Conservation (phyloP, 1,140 invertebrate species). For the Drosophila elegans region DNA sequence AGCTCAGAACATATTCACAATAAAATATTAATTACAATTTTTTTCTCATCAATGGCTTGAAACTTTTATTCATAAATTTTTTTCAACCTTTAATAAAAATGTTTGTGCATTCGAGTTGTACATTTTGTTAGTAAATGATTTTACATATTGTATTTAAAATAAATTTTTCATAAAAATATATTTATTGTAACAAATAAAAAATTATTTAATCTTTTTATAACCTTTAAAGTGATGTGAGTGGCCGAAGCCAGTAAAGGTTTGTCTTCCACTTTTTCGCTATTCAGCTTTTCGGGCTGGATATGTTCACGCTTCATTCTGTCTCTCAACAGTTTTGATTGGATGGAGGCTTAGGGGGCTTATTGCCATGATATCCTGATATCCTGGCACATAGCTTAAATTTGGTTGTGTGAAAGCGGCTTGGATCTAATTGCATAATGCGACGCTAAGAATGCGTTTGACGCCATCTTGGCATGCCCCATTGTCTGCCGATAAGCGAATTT, state of each 20-base stretch:
- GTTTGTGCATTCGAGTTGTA: no score
- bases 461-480: conserved; percentile 39
- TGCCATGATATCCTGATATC: conserved; percentile 24
- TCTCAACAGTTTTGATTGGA: conserved; percentile 31
- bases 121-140: no score
- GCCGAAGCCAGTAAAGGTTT: conserved; percentile 25
- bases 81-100: no score
- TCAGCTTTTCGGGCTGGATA: conserved; percentile 24
- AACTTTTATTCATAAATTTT: neutral
- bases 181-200: no score
- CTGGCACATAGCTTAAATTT: neutral
- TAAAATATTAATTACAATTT: no score
- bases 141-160: no score
- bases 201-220: no score
- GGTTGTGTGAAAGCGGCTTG: neutral
- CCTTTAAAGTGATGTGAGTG: conserved; percentile 27
- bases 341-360: conserved; percentile 27
- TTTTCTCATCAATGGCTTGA: neutral
- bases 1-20: no score
- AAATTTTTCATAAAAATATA: no score
- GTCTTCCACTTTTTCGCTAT: conserved; percentile 24
- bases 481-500: conserved; percentile 44
- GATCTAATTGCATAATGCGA: conserved; percentile 58
- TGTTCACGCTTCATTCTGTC: conserved; percentile 31
- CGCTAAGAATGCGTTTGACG: conserved; percentile 37